A percentile compares a stretch with the other conserved stretches of the same genome.
These are phyloP conservation scores for Pseudocheirus occidentalis DNA, from an alignment of 2,797 vertebrate species.

Conservation along the genomic window DNA sequence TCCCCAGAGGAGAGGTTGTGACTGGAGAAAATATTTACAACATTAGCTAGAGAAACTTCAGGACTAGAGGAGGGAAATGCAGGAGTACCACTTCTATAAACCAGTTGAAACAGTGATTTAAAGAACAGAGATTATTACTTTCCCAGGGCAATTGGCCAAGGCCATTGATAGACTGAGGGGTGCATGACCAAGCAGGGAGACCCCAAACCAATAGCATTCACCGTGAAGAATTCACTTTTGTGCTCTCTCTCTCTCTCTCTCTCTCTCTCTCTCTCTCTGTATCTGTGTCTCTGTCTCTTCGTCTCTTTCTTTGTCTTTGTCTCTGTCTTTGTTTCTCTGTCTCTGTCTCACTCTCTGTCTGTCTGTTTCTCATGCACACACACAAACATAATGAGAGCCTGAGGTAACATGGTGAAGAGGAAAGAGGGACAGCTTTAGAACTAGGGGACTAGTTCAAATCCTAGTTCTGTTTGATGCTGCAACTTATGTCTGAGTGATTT, in stretches of 20 bases:
- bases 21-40: conserved; percentile 74
- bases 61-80: background rate
- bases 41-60: conserved; percentile 56
- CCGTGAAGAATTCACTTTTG: background rate
- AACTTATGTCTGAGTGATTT: background rate
- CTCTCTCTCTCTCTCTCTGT: background rate
- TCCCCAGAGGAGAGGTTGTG: background rate
- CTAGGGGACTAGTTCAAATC: background rate
- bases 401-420: background rate
- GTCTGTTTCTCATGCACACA: background rate
- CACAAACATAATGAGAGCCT: background rate
- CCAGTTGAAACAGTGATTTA: background rate
- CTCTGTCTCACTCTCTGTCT: background rate
- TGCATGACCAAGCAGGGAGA: background rate
- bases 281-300: background rate
- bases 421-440: background rate
- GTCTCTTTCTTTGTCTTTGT: background rate
- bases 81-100: background rate
- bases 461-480: background rate
- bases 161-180: background rate
- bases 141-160: background rate
- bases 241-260: background rate
- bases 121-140: background rate
- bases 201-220: background rate
- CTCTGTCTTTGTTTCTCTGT: too few relatives aligned